A percentile compares a stretch with the other conserved stretches of the same genome.
Evolutionary conservation across 2,888 invertebrate genomes (phyloP).

Genomic region (Lamellibrachia columna): DNA sequence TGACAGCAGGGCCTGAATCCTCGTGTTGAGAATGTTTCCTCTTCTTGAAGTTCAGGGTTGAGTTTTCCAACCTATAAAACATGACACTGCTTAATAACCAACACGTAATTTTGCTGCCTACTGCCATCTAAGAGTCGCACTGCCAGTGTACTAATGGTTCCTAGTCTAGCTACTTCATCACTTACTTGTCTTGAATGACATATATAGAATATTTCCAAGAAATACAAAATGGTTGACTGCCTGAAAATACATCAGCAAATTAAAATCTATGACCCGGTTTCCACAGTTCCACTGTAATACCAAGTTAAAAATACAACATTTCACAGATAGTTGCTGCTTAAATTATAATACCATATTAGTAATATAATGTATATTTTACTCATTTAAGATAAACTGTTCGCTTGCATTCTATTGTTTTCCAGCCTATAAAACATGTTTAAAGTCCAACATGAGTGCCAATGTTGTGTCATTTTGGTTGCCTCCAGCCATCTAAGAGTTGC

Average conservation of each 20-base stretch:
- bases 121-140: background rate
- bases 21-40: constrained; percentile 1
- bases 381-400: background rate
- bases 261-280: background rate
- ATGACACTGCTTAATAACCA: background rate
- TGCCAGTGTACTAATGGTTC: background rate
- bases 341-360: background rate
- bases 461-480: background rate
- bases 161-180: background rate
- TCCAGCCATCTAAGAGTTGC: background rate
- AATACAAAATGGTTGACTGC: background rate
- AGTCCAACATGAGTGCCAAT: background rate
- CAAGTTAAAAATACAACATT: background rate
- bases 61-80: background rate
- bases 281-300: background rate
- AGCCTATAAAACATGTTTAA: background rate
- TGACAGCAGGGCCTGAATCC: background rate
- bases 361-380: background rate
- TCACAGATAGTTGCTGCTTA: background rate
- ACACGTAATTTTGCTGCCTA: background rate
- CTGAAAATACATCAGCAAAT: background rate
- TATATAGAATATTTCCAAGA: background rate
- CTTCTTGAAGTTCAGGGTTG: constrained; percentile 6
- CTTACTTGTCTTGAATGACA: background rate
- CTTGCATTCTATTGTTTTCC: background rate